Base-by-base conservation (phyloP, 1,140 invertebrate genomes). In the Leptoteleia sp. region DNA sequence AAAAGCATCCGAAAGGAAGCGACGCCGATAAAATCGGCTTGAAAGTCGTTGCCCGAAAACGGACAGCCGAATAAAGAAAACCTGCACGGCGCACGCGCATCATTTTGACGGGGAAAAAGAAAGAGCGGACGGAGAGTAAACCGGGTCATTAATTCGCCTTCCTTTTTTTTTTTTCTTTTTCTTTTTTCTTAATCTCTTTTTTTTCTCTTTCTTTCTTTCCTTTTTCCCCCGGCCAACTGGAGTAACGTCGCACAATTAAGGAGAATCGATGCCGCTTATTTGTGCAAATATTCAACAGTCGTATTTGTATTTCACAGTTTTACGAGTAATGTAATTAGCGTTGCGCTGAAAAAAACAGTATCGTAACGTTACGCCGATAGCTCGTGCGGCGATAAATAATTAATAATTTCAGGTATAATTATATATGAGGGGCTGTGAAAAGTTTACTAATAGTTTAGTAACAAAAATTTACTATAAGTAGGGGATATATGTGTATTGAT, bases 31-130 rank as follows among this genome's bases (percentile, higher is more conserved):
- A 85, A 83, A 85, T 85, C 79, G 62, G 79, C 45, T n/a, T n/a
- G 50, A 55, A 55, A 84, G 82, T 84, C 83, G 83, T 84, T 83
- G 82, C 52, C 80, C 82, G 81, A 84, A 85, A 85, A 82, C 76
- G 59, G 73, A n/a, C 16, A 65, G 57, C 68, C 79, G 78, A 71
- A 75, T 50, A 73, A 80, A 61, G 76, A 78, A 76, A 76, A 40
- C 65, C 62, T 48, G 67, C 62, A 54, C 80, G 71, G 37, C 52
- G 38, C 13, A 15, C 9, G 50, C 52, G 73, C 35, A 54, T 45
- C 52, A 33, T 76, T 70, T 64, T 57, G 48, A 57, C 59, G 42
- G 33, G 35, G 11, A 62, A 47, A n/a, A 59, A 52, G 55, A 70
- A 70, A 67, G 73, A 70, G 64, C 79, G 72, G 52, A 61, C 78